A percentile compares a stretch with the other conserved stretches of the same genome.
phyloP scores from a whole-genome alignment of 2,888 invertebrate genomes.

The Xanthorhoe designata region DNA sequence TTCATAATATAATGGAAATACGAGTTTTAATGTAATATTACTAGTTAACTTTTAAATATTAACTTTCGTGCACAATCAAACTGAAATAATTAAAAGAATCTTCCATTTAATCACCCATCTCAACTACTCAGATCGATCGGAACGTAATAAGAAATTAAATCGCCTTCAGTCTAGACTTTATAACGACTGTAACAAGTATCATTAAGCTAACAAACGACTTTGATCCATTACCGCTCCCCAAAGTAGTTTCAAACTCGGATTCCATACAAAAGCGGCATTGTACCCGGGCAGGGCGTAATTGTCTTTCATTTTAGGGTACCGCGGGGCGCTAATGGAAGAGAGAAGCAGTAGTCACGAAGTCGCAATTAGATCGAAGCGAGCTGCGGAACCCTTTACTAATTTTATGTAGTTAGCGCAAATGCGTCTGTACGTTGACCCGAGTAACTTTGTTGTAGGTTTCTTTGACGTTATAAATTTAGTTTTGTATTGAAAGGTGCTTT shows the following conservation, averaged over 20 bases:
- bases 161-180: slow-evolving; percentile 64
- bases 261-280: slow-evolving; percentile 44
- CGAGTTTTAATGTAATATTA: no score
- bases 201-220: slow-evolving; percentile 30
- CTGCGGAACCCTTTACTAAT: slow-evolving; percentile 76
- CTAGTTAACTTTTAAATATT: no score
- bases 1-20: no score
- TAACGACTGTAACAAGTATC: slow-evolving; percentile 50
- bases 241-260: neutral
- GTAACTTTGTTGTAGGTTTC: slow-evolving; percentile 45
- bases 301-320: slow-evolving; percentile 39
- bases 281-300: slow-evolving; percentile 24
- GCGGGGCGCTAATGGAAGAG: slow-evolving; percentile 70
- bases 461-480: slow-evolving; percentile 33
- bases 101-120: slow-evolving; percentile 38
- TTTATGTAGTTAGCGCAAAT: slow-evolving; percentile 76
- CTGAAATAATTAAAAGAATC: slow-evolving; percentile 19
- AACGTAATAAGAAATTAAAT: slow-evolving; percentile 62
- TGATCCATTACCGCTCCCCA: slow-evolving; percentile 43
- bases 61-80: neutral
- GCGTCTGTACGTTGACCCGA: slow-evolving; percentile 61
- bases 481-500: slow-evolving; percentile 3
- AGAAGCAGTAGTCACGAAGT: slow-evolving; percentile 74
- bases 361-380: slow-evolving; percentile 76
- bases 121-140: slow-evolving; percentile 23